Conservation (phyloP, 2,113 vertebrate genomes). For the Buteo buteo region DNA sequence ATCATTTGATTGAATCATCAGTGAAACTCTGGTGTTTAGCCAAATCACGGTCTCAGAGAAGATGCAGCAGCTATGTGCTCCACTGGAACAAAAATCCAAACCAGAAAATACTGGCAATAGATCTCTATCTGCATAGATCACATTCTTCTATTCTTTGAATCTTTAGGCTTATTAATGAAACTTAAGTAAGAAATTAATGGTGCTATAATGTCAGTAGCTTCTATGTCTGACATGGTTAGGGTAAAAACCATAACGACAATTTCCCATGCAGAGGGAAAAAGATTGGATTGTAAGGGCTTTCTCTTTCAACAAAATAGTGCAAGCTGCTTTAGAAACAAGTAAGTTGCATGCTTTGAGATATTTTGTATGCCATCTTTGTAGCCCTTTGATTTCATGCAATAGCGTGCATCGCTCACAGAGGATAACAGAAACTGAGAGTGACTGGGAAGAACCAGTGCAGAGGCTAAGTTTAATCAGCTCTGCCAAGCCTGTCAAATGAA, state of each 20-base stretch:
- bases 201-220: not conserved
- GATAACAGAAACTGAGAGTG: not conserved
- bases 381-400: not conserved
- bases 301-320: not conserved
- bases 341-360: not conserved
- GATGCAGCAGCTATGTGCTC: not conserved
- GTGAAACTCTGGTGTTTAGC: not conserved
- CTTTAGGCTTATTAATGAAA: not conserved
- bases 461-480: not conserved
- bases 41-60: not conserved
- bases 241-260: fast-evolving
- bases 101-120: not conserved
- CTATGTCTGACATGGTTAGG: not conserved
- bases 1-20: not conserved
- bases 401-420: not conserved
- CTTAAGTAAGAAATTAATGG: not conserved
- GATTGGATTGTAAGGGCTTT: not conserved
- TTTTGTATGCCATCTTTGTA: not conserved
- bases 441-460: not conserved
- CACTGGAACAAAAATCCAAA: not conserved
- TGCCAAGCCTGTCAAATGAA: not conserved
- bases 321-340: not conserved
- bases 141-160: not conserved
- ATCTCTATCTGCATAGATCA: not conserved
- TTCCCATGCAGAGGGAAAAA: not conserved